These are phyloP conservation scores for Tonatia bakeri DNA, from an alignment of 2,113 vertebrate species.

Conservation along the genomic window DNA sequence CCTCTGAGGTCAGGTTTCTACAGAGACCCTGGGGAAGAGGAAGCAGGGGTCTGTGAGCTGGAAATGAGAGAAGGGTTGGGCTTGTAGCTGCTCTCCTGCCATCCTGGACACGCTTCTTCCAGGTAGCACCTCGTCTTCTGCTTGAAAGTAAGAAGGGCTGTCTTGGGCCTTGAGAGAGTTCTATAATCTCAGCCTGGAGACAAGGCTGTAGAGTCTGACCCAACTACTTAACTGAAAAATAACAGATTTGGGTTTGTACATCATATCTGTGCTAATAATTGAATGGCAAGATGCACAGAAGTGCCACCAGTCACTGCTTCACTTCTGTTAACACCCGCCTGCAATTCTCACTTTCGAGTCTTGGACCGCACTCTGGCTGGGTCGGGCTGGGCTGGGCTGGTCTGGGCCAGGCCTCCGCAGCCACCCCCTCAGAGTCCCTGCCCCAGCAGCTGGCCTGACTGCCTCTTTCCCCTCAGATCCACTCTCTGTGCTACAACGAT, in stretches of 20 bases:
- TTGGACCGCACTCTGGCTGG: not conserved
- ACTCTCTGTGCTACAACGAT: slow-evolving; percentile 89
- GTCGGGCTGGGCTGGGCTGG: not conserved
- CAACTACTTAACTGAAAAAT: not conserved
- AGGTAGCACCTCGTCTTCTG: not conserved
- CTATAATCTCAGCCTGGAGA: not conserved
- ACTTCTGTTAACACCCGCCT: not conserved
- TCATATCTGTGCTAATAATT: not conserved
- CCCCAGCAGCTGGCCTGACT: not conserved
- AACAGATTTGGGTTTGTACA: not conserved
- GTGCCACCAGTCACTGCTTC: not conserved
- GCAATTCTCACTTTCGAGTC: not conserved
- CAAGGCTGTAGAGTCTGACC: not conserved
- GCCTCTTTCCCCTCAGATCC: slow-evolving; percentile 78
- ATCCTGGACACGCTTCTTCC: not conserved
- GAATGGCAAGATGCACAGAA: not conserved
- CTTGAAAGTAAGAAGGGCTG: not conserved
- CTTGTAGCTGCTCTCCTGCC: not conserved
- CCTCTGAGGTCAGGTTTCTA: not conserved
- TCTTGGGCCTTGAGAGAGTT: not conserved
- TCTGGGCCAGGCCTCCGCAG: not conserved
- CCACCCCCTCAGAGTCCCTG: not conserved
- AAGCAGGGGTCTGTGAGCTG: not conserved
- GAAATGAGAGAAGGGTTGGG: not conserved
- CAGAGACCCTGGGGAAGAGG: not conserved